A percentile compares a stretch with the other conserved stretches of the same genome.
Conservation (phyloP, 2,888 invertebrate species). For the Caenorhabditis virilis region DNA sequence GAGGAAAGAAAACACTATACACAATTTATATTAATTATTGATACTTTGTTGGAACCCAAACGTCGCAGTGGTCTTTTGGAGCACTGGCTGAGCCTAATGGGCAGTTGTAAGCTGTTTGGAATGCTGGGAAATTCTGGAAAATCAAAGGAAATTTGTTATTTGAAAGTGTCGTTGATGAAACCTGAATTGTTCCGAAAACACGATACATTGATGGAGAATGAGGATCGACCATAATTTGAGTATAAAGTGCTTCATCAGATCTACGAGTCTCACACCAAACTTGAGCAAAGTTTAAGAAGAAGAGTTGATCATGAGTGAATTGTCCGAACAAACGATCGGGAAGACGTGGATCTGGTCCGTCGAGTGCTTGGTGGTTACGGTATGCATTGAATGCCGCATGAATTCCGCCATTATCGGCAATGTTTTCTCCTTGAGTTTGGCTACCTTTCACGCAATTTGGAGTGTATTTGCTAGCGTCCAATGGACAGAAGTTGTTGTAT, state of each 20-base stretch:
- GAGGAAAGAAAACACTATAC: neutral
- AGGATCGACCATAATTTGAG: constrained; percentile 57
- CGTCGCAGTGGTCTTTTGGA: constrained; percentile 57
- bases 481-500: constrained; percentile 55
- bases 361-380: constrained; percentile 48
- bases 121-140: constrained; percentile 66
- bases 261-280: constrained; percentile 60
- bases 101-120: constrained; percentile 64
- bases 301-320: constrained; percentile 64
- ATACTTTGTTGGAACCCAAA: constrained; percentile 54
- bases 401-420: constrained; percentile 73
- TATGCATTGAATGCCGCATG: constrained; percentile 60
- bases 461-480: constrained; percentile 24
- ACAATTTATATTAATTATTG: constrained; percentile 10
- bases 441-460: constrained; percentile 71
- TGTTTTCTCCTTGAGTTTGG: constrained; percentile 73
- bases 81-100: constrained; percentile 53
- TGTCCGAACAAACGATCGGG: constrained; percentile 49
- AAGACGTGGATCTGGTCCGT: constrained; percentile 58
- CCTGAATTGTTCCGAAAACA: constrained; percentile 52
- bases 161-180: no score
- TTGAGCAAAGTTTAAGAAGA: constrained; percentile 64
- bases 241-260: constrained; percentile 27
- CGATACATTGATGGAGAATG: constrained; percentile 62
- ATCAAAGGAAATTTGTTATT: constrained; percentile 8